These are phyloP conservation scores for Pseudorhombus dupliciocellatus DNA, from an alignment of 2,113 vertebrate genomes.

Conservation along the genomic window DNA sequence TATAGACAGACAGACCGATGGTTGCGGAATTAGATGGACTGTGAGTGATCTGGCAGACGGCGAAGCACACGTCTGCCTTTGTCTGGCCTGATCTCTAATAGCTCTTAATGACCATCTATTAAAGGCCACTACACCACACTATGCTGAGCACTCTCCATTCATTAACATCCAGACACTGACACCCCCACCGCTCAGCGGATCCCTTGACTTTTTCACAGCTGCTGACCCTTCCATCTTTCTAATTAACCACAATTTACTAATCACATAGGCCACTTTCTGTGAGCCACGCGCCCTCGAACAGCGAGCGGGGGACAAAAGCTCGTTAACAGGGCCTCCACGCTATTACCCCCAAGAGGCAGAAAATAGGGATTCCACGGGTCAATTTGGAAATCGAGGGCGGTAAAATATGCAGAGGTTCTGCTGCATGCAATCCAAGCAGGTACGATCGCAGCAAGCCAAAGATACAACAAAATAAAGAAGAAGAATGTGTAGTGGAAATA, in stretches of 20 bases:
- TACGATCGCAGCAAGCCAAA: slow-evolving; percentile 37
- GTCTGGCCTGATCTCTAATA: slow-evolving; percentile 67
- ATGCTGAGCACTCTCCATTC: slow-evolving; percentile 59
- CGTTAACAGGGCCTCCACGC: slow-evolving; percentile 53
- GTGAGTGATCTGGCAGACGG: slow-evolving; percentile 34
- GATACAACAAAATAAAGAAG: slow-evolving; percentile 21
- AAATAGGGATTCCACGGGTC: slow-evolving; percentile 60
- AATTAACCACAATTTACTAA: slow-evolving; percentile 87
- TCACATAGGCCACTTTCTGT: slow-evolving; percentile 76
- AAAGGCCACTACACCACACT: slow-evolving; percentile 44
- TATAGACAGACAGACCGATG: neutral
- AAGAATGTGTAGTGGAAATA: slow-evolving; percentile 34
- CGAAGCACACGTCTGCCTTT: slow-evolving; percentile 51
- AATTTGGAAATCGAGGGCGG: slow-evolving; percentile 59
- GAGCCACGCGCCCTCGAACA: slow-evolving; percentile 72
- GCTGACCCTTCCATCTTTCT: slow-evolving; percentile 86
- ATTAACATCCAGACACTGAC: slow-evolving; percentile 52
- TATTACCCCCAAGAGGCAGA: slow-evolving; percentile 43
- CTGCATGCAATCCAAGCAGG: slow-evolving; percentile 31
- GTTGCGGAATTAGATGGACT: neutral
- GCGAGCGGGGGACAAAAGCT: slow-evolving; percentile 71
- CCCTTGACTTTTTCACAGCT: slow-evolving; percentile 81
- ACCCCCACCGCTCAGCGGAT: slow-evolving; percentile 72
- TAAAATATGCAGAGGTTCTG: slow-evolving; percentile 49
- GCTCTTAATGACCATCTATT: slow-evolving; percentile 68